Evolutionary conservation across 2,888 invertebrate genomes (phyloP), one percentile per base, ranked within the genome.

Genomic region (Xiphydria camelus): DNA sequence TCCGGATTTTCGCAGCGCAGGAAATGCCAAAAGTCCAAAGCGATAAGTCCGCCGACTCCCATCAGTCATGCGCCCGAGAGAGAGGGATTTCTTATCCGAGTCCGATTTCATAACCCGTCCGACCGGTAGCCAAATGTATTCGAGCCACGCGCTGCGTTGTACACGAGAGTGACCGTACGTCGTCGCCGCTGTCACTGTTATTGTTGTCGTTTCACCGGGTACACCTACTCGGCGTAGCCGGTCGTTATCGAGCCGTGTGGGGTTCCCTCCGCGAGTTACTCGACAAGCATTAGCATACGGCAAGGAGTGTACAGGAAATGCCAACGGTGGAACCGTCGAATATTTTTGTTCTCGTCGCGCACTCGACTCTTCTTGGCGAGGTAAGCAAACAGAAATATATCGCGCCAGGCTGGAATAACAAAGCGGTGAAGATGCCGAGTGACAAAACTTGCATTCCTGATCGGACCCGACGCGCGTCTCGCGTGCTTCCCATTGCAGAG

Each of bases 251-350:
- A 26, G n/a, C n/a, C n/a, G n/a, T n/a, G 26, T 26, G 6, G 6
- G 10, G 26, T 26, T n/a, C n/a, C n/a, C 26, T 40, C 51, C 43
- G 10, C 31, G 17, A 38, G 41, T 44, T 43, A 22, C 41, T 36
- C 36, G 25, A 37, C 14, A 37, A 14, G 38, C 42, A 55, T 55
- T 55, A 55, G 48, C 55, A 55, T 55, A 51, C 46, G 2, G 45
- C 41, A 45, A 55, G 55, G 55, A 51, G 55, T 51, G 55, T 48
- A 55, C 55, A 55, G 55, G 55, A 55, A 55, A 55, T 51, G 34
- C 54, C 54, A 46, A 46, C 37, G 34, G 44, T 36, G 49, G 57
- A 45, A 59, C 46, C 33, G 58, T 42, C 40, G 45, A 49, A 49
- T 55, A 49, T 52, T 49, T 52, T 26, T 4, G 10, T 26, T 10